These are phyloP conservation scores for Coelinius sp. DNA, from an alignment of 2,888 invertebrate species.

Conservation along the genomic window DNA sequence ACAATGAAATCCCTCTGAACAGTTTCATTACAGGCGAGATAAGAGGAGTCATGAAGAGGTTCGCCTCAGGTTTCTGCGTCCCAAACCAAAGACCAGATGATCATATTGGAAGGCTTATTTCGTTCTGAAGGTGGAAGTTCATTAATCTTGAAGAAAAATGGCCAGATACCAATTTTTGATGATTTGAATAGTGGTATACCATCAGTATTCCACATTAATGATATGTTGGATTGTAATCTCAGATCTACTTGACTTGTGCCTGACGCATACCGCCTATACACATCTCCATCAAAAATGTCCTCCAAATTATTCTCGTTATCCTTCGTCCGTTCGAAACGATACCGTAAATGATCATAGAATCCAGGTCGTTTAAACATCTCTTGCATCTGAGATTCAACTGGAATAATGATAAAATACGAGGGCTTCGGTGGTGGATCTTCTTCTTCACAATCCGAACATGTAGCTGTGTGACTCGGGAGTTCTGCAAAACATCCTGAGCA, in stretches of 20 bases:
- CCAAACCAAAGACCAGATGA: conserved; percentile 46
- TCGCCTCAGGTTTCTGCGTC: conserved; percentile 39
- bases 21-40: not conserved
- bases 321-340: conserved; percentile 5
- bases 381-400: conserved; percentile 11
- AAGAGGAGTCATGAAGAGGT: conserved; percentile 20
- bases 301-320: not conserved
- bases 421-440: not conserved
- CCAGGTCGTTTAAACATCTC: not conserved
- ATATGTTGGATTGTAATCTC: conserved; percentile 37
- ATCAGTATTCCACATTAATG: conserved; percentile 49
- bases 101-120: conserved; percentile 42
- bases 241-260: not conserved
- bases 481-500: not conserved
- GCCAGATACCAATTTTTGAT: conserved; percentile 48
- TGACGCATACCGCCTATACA: conserved; percentile 18
- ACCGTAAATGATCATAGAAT: conserved; percentile 1
- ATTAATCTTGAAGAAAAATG: conserved; percentile 46
- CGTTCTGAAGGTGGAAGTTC: conserved; percentile 42
- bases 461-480: not conserved
- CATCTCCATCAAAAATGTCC: conserved; percentile 45
- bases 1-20: conserved; percentile 1
- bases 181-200: conserved; percentile 48
- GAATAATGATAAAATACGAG: not conserved
- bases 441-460: not conserved